phyloP scores from a whole-genome alignment of 2,888 invertebrate genomes.

The Sclerodermus sp. region DNA sequence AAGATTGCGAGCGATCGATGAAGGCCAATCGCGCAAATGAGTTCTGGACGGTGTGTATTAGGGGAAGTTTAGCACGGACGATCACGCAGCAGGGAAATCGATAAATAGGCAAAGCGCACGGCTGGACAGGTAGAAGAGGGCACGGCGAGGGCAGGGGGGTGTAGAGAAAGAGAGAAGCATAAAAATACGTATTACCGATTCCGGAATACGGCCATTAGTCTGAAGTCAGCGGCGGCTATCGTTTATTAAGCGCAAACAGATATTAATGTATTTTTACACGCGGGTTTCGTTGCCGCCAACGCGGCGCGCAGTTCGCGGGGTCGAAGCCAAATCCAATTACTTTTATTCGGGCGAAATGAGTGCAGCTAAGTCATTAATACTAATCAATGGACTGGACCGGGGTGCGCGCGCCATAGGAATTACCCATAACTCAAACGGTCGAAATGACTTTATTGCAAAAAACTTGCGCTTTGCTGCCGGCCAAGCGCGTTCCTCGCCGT shows the following conservation, averaged over 20 bases:
- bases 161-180: slow-evolving; percentile 34
- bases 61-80: neutral
- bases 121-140: slow-evolving; percentile 5
- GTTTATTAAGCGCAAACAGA: slow-evolving; percentile 58
- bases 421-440: slow-evolving; percentile 57
- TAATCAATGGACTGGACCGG: slow-evolving; percentile 53
- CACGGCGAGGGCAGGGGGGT: slow-evolving; percentile 6
- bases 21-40: too few species aligned
- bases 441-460: slow-evolving; percentile 58
- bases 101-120: slow-evolving; percentile 1
- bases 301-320: slow-evolving; percentile 38
- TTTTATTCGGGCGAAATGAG: slow-evolving; percentile 59
- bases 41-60: too few species aligned
- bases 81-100: neutral
- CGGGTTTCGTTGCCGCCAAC: slow-evolving; percentile 32
- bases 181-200: slow-evolving; percentile 51
- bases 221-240: slow-evolving; percentile 53
- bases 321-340: slow-evolving; percentile 58
- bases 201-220: slow-evolving; percentile 55
- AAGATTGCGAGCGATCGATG: too few species aligned
- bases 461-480: slow-evolving; percentile 48
- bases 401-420: slow-evolving; percentile 43
- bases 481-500: slow-evolving; percentile 28
- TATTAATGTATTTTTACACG: slow-evolving; percentile 59
- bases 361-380: slow-evolving; percentile 59